Evolutionary conservation across 2,888 invertebrate genomes (phyloP).

Genomic region (Axea sp.): DNA sequence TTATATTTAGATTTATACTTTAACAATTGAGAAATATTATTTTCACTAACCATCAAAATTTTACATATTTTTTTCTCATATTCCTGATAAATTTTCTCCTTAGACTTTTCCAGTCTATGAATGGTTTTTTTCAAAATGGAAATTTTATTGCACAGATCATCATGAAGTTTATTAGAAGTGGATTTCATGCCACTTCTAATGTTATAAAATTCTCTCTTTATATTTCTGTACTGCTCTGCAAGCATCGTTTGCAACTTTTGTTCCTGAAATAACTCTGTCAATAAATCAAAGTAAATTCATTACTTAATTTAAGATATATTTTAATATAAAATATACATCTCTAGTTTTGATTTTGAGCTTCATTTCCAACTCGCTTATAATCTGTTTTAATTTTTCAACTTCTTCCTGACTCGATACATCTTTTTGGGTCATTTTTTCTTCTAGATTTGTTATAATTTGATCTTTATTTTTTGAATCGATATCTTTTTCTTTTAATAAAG

Average conservation of each 20-base stretch:
- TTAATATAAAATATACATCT: conserved; percentile 64
- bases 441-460: conserved; percentile 64
- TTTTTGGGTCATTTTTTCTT: conserved; percentile 64
- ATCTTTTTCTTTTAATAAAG: conserved; percentile 66
- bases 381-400: conserved; percentile 64
- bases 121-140: conserved; percentile 67
- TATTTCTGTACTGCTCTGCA: conserved; percentile 68
- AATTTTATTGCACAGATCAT: conserved; percentile 66
- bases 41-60: conserved; percentile 67
- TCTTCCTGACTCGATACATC: conserved; percentile 60
- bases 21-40: too few relatives aligned
- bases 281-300: neutral
- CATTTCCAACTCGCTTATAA: conserved; percentile 68
- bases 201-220: conserved; percentile 71
- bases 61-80: conserved; percentile 70
- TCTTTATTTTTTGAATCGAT: conserved; percentile 65
- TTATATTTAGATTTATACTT: too few relatives aligned
- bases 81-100: conserved; percentile 66
- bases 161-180: conserved; percentile 66
- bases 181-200: conserved; percentile 69
- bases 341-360: conserved; percentile 68
- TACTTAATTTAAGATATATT: too few relatives aligned
- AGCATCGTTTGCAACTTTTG: conserved; percentile 68
- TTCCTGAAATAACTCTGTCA: conserved; percentile 64
- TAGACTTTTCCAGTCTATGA: conserved; percentile 69